A percentile compares a stretch with the other conserved stretches of the same genome.
Evolutionary conservation across 2,113 vertebrate genomes (phyloP).

Genomic region (Hyla sarda): DNA sequence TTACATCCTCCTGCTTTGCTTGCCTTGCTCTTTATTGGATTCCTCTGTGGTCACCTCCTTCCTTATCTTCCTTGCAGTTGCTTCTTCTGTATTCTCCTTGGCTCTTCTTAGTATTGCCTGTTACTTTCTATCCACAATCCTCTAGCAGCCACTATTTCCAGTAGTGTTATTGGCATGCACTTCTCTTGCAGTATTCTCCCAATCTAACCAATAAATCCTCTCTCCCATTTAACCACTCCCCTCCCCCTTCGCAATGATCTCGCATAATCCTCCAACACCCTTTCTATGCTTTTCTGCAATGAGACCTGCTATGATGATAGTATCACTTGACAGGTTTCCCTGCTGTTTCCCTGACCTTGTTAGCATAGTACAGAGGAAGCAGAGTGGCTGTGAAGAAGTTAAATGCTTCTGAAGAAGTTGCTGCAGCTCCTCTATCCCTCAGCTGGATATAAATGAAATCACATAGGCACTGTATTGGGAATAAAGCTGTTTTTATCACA

Average conservation of each 20-base stretch:
- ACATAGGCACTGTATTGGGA: neutral
- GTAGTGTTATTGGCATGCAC: conserved; percentile 2
- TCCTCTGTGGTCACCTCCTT: neutral
- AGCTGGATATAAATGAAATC: neutral
- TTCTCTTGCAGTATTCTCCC: conserved; percentile 54
- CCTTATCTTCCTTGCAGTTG: neutral
- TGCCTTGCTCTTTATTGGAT: conserved; percentile 6
- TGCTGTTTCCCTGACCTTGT: conserved; percentile 7
- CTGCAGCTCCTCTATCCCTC: neutral
- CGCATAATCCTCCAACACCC: conserved; percentile 5
- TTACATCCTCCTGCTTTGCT: neutral
- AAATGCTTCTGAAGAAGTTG: neutral
- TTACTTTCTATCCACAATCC: conserved; percentile 32
- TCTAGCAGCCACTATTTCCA: neutral
- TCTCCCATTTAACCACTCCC: conserved; percentile 36
- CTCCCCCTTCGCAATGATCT: conserved; percentile 3
- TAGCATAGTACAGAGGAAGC: neutral
- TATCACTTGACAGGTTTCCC: conserved; percentile 4
- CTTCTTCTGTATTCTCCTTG: neutral
- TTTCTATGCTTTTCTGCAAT: neutral
- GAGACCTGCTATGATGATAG: neutral
- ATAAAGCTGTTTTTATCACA: neutral
- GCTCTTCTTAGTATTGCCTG: conserved; percentile 7
- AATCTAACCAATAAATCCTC: conserved; percentile 35
- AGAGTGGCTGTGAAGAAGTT: neutral